Percentiles rank a stretch among this genome's conserved stretches.
These are phyloP conservation scores for Chromoteleia sp. DNA, from an alignment of 2,888 invertebrate genomes.

Conservation along the genomic window DNA sequence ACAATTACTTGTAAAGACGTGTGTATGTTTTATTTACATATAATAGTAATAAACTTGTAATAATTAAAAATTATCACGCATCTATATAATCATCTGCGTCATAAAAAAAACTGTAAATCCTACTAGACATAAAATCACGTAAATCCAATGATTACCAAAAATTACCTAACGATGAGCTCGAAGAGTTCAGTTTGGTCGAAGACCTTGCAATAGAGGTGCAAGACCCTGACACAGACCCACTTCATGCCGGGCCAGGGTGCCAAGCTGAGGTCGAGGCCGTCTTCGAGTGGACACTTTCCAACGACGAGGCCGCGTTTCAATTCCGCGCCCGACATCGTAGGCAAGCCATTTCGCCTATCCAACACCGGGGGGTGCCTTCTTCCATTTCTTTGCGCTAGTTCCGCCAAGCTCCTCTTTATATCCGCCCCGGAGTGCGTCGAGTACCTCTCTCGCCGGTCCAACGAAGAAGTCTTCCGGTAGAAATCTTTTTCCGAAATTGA, in stretches of 20 bases:
- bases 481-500: slow-evolving; percentile 81
- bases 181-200: slow-evolving; percentile 92
- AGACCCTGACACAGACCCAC: slow-evolving; percentile 92
- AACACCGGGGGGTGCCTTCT: slow-evolving; percentile 80
- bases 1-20: too few species aligned
- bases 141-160: slow-evolving; percentile 18
- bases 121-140: background rate
- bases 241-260: slow-evolving; percentile 93
- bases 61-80: too few species aligned
- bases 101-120: too few species aligned
- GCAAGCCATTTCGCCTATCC: slow-evolving; percentile 80
- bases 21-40: too few species aligned
- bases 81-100: too few species aligned
- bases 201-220: slow-evolving; percentile 94
- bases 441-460: slow-evolving; percentile 81
- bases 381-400: slow-evolving; percentile 58
- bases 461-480: slow-evolving; percentile 79
- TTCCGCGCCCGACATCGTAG: slow-evolving; percentile 82
- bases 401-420: slow-evolving; percentile 59
- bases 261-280: slow-evolving; percentile 85
- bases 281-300: slow-evolving; percentile 84
- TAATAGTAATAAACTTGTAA: too few species aligned
- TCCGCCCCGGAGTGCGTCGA: slow-evolving; percentile 79
- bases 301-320: slow-evolving; percentile 79
- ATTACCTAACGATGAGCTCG: slow-evolving; percentile 92